Percentiles rank a stretch among this genome's conserved stretches.
phyloP scores from a whole-genome alignment of 35 echinoderm and acorn worm species.

The Apostichopus californicus region DNA sequence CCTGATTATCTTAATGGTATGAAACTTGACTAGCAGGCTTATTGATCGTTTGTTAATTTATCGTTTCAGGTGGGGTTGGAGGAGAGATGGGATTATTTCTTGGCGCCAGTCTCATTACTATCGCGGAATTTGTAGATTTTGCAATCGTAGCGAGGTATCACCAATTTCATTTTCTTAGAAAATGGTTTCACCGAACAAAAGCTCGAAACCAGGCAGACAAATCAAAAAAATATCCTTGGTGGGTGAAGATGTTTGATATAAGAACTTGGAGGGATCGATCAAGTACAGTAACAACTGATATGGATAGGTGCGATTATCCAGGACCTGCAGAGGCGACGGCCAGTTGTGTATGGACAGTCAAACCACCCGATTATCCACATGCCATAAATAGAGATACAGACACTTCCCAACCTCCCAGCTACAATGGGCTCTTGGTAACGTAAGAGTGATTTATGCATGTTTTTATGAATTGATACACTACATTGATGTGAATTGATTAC shows the following conservation, averaged over 20 bases:
- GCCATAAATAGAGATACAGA: no score
- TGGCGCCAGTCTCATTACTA: conserved; percentile 24
- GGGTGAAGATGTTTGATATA: background rate
- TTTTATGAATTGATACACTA: no score
- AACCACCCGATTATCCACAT: background rate
- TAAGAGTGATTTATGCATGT: no score
- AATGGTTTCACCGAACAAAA: conserved; percentile 1
- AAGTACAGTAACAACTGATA: no score
- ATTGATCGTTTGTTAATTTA: background rate
- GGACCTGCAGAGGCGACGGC: no score
- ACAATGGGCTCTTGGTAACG: no score
- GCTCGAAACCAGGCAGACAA: background rate
- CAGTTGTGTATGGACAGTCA: conserved; percentile 7
- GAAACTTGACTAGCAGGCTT: no score
- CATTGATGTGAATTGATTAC: no score
- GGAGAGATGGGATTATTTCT: conserved; percentile 25
- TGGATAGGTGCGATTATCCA: background rate
- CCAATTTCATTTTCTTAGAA: background rate
- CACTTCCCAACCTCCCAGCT: no score
- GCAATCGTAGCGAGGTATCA: background rate
- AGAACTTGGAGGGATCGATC: background rate
- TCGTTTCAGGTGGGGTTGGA: conserved; percentile 13
- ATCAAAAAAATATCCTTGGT: background rate
- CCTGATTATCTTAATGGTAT: no score
- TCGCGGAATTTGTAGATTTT: conserved; percentile 25